phyloP scores from a whole-genome alignment of 1,140 invertebrate genomes.

The Ceratosolen solmsi region DNA sequence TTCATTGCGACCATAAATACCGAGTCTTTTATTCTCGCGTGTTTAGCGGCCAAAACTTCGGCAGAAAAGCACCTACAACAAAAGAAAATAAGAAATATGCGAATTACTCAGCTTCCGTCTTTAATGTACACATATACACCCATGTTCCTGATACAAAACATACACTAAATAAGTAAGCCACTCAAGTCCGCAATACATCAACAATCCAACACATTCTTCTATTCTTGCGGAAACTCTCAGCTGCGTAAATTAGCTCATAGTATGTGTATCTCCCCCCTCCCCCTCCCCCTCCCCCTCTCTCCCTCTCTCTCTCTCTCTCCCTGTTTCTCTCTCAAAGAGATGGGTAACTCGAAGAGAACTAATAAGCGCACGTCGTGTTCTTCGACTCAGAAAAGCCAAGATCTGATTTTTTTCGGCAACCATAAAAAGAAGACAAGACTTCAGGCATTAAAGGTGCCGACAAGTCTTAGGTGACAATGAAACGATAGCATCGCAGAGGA shows the following conservation, averaged over 20 bases:
- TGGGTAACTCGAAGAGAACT: not conserved
- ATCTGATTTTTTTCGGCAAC: not conserved
- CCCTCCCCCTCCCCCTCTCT: not conserved
- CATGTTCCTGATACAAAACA: not conserved
- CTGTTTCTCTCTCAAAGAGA: not conserved
- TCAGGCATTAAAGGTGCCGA: not conserved
- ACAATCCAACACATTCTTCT: not conserved
- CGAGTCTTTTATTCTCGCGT: not conserved
- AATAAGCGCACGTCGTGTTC: not conserved
- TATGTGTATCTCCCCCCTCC: not conserved
- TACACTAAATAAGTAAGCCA: not conserved
- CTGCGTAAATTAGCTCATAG: slow-evolving; percentile 2
- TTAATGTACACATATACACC: not conserved
- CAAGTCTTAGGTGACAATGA: not conserved
- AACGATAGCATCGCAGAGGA: not conserved
- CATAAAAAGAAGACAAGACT: not conserved
- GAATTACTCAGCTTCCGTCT: not conserved
- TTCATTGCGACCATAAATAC: not conserved
- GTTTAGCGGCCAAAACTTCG: not conserved
- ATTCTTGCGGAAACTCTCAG: slow-evolving; percentile 3
- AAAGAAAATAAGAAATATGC: not conserved
- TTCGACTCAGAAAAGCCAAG: not conserved
- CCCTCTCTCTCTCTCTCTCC: slow-evolving; percentile 8
- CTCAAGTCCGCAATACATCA: not conserved
- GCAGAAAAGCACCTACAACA: not conserved